Base-by-base conservation (phyloP, 2,113 vertebrate species). In the Podilymbus podiceps region DNA sequence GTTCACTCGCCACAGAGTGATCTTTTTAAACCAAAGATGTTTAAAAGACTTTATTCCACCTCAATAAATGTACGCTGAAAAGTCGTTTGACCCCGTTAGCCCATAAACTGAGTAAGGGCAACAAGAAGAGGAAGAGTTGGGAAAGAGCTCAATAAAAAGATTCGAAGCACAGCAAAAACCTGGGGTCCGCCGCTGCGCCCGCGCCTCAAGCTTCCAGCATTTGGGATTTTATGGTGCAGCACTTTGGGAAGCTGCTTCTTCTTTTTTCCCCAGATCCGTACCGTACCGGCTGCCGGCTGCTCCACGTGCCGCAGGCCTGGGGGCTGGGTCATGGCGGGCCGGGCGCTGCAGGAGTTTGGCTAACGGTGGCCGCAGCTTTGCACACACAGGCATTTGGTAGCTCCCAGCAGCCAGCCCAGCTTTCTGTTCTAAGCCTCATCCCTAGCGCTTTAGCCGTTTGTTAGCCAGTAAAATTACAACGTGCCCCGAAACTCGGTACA, bases 131-230 rank as follows among this genome's bases (percentile, higher is more conserved):
- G 35, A 86, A 53, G 60, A 15, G 18, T 6, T 23, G 52, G 46
- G n/a, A 11, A 46, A 53, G 21, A 67, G 31, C 31, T 44, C 46
- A 11, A 8, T 30, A 35, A 52, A 67, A 66, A 5, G 15, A 38
- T 17, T 10, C 13, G 19, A 67, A 84, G 60, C 35, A 6, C 16
- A 12, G 30, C 9, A 49, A 13, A 27, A 40, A 27, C 9, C 15
- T 5, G 11, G 12, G 4, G 5, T 62, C 53, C 15, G 2, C 17
- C 1, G 0, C 27, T 6, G 22, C 5, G 24, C 2, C 73, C 1
- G 0, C 1, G 1, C 21, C 12, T 49, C 14, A 30, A 59, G 24
- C 21, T 66, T 25, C 46, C 52, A 53, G 40, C 7, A 0, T 7
- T 10, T 35, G 40, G 73, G 59, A 33, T 78, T 30, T 59, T 9